phyloP scores from a whole-genome alignment of 2,888 invertebrate species.

The Chirona hameri region DNA sequence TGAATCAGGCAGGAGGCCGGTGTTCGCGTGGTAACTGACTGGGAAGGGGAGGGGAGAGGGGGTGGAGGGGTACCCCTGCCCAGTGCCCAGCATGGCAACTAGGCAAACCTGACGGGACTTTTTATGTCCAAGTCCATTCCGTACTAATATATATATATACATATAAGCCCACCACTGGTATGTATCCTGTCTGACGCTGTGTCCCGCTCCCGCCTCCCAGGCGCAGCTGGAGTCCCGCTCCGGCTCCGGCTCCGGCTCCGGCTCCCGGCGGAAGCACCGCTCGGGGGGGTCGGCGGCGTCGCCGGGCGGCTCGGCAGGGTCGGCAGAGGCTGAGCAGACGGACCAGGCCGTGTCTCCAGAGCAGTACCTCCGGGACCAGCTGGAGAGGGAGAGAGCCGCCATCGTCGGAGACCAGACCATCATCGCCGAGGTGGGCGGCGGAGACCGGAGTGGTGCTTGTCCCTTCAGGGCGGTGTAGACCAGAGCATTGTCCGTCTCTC shows the following conservation, averaged over 20 bases:
- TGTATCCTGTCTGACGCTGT: neutral
- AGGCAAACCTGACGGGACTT: no score
- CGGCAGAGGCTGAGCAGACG: neutral
- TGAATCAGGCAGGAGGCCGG: no score
- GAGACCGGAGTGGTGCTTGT: neutral
- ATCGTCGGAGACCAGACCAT: neutral
- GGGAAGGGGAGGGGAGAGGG: no score
- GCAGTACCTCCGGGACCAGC: neutral
- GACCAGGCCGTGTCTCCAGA: neutral
- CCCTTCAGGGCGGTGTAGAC: no score
- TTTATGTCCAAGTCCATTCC: no score
- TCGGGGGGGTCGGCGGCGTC: neutral
- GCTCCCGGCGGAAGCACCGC: neutral
- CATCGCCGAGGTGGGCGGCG: neutral
- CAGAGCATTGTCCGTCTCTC: no score
- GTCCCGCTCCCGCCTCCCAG: conserved; percentile 9
- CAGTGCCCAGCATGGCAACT: no score
- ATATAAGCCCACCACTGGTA: no score
- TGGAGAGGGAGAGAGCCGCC: neutral
- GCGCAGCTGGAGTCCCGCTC: conserved; percentile 29
- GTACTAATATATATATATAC: no score
- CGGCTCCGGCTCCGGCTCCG: conserved; percentile 1
- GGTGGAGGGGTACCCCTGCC: no score
- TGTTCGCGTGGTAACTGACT: no score
- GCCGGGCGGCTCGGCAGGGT: neutral